phyloP scores from a whole-genome alignment of 2,113 vertebrate genomes.

The Megalops atlanticus region DNA sequence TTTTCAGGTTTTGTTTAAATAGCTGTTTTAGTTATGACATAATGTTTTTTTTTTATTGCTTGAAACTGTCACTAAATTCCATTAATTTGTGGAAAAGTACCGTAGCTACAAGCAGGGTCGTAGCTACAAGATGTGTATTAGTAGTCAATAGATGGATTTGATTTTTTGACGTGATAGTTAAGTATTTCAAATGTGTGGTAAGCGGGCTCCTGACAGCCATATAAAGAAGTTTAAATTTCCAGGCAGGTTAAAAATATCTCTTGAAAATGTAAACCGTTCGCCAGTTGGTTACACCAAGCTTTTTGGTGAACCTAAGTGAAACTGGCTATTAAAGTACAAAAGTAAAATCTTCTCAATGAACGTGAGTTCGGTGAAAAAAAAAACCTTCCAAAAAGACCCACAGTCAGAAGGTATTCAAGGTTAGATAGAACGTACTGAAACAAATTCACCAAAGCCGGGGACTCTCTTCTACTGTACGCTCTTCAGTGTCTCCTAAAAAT shows the following conservation, averaged over 20 bases:
- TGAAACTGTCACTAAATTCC: too few relatives aligned
- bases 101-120: too few relatives aligned
- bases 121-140: too few relatives aligned
- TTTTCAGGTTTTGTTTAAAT: too few relatives aligned
- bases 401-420: background rate
- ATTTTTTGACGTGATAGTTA: too few relatives aligned
- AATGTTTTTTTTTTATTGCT: too few relatives aligned
- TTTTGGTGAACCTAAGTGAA: background rate
- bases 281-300: background rate
- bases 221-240: constrained; percentile 1
- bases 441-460: constrained; percentile 61
- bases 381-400: background rate
- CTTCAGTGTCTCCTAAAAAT: constrained; percentile 81
- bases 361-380: background rate
- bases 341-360: background rate
- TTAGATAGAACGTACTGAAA: constrained; percentile 11
- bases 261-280: background rate
- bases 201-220: constrained; percentile 6
- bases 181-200: constrained; percentile 6
- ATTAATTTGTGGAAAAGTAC: too few relatives aligned
- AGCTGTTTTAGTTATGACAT: too few relatives aligned
- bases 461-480: constrained; percentile 61
- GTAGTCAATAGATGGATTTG: too few relatives aligned
- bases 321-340: too few relatives aligned
- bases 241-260: constrained; percentile 24